These are phyloP conservation scores for Thaumatotibia leucotreta DNA, from an alignment of 1,140 invertebrate genomes.

Conservation along the genomic window DNA sequence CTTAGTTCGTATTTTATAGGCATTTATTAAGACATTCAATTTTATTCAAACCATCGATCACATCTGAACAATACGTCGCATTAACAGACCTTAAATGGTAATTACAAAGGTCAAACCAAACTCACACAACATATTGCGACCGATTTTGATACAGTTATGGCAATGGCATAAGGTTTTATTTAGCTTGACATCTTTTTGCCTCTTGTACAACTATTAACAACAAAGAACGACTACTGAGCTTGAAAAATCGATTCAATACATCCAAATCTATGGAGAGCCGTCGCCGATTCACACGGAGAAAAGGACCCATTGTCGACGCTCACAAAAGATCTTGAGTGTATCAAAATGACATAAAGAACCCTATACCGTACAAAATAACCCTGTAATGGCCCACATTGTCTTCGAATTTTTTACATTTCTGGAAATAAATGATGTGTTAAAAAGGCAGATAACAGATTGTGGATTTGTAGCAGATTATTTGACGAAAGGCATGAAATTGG, in stretches of 20 bases:
- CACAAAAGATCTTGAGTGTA: conserved; percentile 65
- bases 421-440: conserved; percentile 73
- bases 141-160: conserved; percentile 17
- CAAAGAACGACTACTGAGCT: conserved; percentile 68
- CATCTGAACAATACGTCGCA: conserved; percentile 25
- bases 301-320: conserved; percentile 52
- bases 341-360: conserved; percentile 74
- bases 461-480: conserved; percentile 19
- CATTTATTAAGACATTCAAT: conserved; percentile 3
- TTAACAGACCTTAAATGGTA: conserved; percentile 40
- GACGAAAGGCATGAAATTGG: background rate
- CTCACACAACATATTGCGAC: background rate
- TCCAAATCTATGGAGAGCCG: conserved; percentile 48
- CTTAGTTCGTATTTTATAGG: background rate
- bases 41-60: conserved; percentile 12
- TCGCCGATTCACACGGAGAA: conserved; percentile 53
- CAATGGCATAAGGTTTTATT: conserved; percentile 29
- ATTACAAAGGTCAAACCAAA: conserved; percentile 37
- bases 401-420: conserved; percentile 50
- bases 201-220: conserved; percentile 39
- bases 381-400: conserved; percentile 65
- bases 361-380: conserved; percentile 58
- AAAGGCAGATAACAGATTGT: conserved; percentile 68
- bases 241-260: conserved; percentile 73
- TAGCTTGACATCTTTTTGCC: background rate